A percentile compares a stretch with the other conserved stretches of the same genome.
phyloP scores from a whole-genome alignment of 2,888 invertebrate species.

The Philopedon plagiatum region DNA sequence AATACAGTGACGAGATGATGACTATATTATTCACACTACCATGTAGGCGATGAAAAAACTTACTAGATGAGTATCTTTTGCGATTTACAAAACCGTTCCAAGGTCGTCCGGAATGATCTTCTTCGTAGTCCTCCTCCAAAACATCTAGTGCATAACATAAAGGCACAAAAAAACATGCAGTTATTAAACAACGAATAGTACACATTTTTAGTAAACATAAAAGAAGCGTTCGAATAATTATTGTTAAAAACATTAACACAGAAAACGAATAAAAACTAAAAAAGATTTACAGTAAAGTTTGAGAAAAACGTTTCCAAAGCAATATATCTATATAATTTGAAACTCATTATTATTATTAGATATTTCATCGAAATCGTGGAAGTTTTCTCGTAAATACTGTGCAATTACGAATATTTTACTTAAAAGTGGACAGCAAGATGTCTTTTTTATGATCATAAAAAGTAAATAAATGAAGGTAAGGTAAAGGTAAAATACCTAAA shows the following conservation, averaged over 20 bases:
- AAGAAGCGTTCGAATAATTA: neutral
- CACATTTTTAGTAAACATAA: neutral
- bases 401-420: too few species aligned
- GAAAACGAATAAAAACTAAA: neutral
- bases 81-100: slow-evolving; percentile 60
- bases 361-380: too few species aligned
- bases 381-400: too few species aligned
- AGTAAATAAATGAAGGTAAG: too few species aligned
- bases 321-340: too few species aligned
- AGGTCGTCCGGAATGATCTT: slow-evolving; percentile 55
- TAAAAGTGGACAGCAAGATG: too few species aligned
- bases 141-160: slow-evolving; percentile 67
- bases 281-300: too few species aligned
- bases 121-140: slow-evolving; percentile 72
- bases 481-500: too few species aligned
- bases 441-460: too few species aligned
- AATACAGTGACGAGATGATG: slow-evolving; percentile 31
- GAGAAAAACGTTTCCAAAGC: too few species aligned
- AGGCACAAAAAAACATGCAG: slow-evolving; percentile 44
- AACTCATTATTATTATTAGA: too few species aligned
- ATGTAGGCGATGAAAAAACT: slow-evolving; percentile 63
- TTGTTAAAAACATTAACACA: neutral
- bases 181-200: slow-evolving; percentile 4
- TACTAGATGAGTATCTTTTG: slow-evolving; percentile 74
- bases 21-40: slow-evolving; percentile 8